Base-by-base conservation (phyloP, 2,888 invertebrate species). In the Chesias legatella region DNA sequence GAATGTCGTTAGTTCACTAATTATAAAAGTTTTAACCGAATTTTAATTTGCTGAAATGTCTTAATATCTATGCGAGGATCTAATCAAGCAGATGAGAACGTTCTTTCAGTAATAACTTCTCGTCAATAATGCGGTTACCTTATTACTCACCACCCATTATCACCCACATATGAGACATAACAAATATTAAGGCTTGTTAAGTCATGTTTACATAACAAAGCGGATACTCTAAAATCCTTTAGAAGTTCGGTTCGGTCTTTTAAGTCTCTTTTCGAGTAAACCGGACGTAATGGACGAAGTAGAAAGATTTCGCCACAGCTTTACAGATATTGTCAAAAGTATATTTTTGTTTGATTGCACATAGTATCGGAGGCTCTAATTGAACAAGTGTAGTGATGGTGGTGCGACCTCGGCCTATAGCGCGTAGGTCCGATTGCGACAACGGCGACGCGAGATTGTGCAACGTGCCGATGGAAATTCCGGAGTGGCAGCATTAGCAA, bases 321-420 rank as follows among this genome's bases (percentile, higher is more conserved):
- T 51, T 52, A 49, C 42, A 48, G 50, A 43, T 40, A 48, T 51
- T 49, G 41, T 37, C 34, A 37, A 52, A 49, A 47, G 48, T 47
- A 43, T 48, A 62, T 59, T 68, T 37, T 45, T 64, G 59, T 63
- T 64, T 59, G 70, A 69, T 70, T 74, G 72, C 71, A 70, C 59
- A 68, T 69, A 61, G 67, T 66, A 67, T 73, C 65, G 52, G 63
- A 69, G 75, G 71, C 62, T 80, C 74, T 81, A 78, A 84, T 85
- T 82, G 82, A 82, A 85, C 84, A 85, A 82, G 81, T 81, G 81
- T 72, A 66, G 69, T 67, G 75, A 68, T 73, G 75, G 64, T 67
- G 69, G 62, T 58, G 62, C 71, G 79, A 64, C 82, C 80, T 81
- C 83, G 77, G 68, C 62, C 61, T 56, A 63, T 51, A 57, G 63